Conservation (phyloP, 1,140 invertebrate genomes). For the Rhyzopertha dominica region DNA sequence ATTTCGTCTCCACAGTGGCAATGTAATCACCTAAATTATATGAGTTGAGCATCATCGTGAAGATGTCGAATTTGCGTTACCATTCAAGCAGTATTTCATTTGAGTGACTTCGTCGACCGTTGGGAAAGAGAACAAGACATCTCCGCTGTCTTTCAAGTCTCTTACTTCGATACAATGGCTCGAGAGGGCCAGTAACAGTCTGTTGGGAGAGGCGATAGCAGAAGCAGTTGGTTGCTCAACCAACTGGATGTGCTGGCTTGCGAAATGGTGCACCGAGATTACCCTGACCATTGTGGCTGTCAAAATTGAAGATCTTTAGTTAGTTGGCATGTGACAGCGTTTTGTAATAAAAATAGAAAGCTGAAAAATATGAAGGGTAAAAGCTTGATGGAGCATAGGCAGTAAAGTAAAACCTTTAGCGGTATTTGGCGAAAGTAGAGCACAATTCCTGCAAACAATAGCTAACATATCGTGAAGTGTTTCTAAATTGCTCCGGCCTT, state of each 20-base stretch:
- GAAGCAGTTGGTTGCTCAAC: conserved; percentile 61
- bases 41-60: conserved; percentile 3
- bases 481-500: too few species aligned
- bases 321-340: too few species aligned
- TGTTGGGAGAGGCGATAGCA: conserved; percentile 52
- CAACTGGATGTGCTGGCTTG: conserved; percentile 58
- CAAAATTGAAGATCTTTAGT: too few species aligned
- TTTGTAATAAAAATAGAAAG: too few species aligned
- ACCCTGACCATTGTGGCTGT: conserved; percentile 67
- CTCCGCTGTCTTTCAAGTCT: conserved; percentile 47
- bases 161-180: conserved; percentile 60
- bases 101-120: conserved; percentile 59
- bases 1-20: conserved; percentile 58
- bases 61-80: conserved; percentile 36
- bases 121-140: conserved; percentile 55
- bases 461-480: too few species aligned
- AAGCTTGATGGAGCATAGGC: too few species aligned
- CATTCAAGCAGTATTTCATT: conserved; percentile 55
- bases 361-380: too few species aligned
- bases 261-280: conserved; percentile 65
- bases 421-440: too few species aligned
- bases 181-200: conserved; percentile 51
- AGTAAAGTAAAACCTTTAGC: too few species aligned
- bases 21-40: conserved; percentile 53
- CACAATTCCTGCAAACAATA: too few species aligned